Evolutionary conservation across 53 echinoderm and acorn worm genomes (phyloP), one percentile per base, ranked within the genome.

Genomic region (Antedon mediterranea): DNA sequence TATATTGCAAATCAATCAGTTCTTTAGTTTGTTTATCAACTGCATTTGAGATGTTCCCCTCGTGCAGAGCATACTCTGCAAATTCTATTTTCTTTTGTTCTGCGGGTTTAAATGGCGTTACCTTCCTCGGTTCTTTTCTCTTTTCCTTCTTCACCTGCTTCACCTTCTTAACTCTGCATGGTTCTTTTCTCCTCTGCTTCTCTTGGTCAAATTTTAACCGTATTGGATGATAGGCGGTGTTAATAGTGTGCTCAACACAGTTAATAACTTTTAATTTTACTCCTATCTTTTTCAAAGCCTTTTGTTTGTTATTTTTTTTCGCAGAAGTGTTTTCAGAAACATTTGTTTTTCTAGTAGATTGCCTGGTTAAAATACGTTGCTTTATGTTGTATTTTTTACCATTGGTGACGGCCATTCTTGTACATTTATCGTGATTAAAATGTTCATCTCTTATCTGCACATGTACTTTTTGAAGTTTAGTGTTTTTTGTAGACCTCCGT

Each of bases 221-320:
- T 33, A 3, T 18, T 79, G 71, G 71, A 79, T 31, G 31, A 4
- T 71, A 31, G 31, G 34, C 32, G 75, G 37, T 14, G 75, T 31
- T 32, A 20, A n/a, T 31, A 41, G 30, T 32, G 0, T 33, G 26
- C 71, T 30, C 28, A 31, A 72, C 74, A 3, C 29, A 74, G 0
- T 33, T 72, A 2, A 71, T 72, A 6, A 84, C 84, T 73, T 71
- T 77, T 72, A 84, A 43, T 18, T 75, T 26, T 6, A 81, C 32
- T 26, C 81, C 78, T 78, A 71, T 71, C 0, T 28, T 76, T 31
- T 28, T 30, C 31, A 89, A 73, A 43, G 20, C 78, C 27, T 75
- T 73, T 28, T 83, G 85, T 30, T 81, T 78, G 37, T 88, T 91
- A 0, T 30, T 43, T 44, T 87, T 87, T 72, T 73, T 79, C 26